A percentile compares a stretch with the other conserved stretches of the same genome.
Evolutionary conservation across 2,797 vertebrate genomes (phyloP).

Genomic region (Danionella dracula): DNA sequence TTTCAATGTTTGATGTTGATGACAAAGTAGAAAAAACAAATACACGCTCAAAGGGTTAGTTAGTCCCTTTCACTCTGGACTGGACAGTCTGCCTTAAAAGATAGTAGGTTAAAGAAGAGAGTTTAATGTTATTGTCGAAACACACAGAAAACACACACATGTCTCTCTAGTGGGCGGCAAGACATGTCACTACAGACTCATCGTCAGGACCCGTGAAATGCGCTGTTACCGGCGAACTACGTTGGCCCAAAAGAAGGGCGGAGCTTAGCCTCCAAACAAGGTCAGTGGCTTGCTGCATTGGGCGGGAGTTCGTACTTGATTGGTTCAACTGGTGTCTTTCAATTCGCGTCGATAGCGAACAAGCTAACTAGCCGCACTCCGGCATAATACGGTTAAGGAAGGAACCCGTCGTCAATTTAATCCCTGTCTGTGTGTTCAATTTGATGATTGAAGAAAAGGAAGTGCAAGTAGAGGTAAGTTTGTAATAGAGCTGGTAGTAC

Average conservation of each 20-base stretch:
- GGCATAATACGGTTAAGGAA: background rate
- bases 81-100: too few relatives aligned
- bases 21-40: too few relatives aligned
- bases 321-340: conserved; percentile 21
- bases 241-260: conserved; percentile 9
- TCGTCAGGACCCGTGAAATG: too few relatives aligned
- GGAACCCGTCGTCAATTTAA: background rate
- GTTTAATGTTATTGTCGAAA: too few relatives aligned
- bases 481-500: background rate
- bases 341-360: conserved; percentile 25
- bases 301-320: conserved; percentile 26
- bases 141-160: too few relatives aligned
- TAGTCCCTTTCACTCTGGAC: too few relatives aligned
- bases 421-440: background rate
- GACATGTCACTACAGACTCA: too few relatives aligned
- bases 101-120: too few relatives aligned
- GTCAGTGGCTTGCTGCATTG: background rate
- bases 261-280: background rate
- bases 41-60: too few relatives aligned
- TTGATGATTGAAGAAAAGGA: background rate
- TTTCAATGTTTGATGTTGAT: too few relatives aligned
- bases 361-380: conserved; percentile 17
- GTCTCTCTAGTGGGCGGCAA: too few relatives aligned
- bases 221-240: background rate
- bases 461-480: conserved; percentile 16